phyloP scores from a whole-genome alignment of 2,888 invertebrate species.

The Galerucella calmariensis region DNA sequence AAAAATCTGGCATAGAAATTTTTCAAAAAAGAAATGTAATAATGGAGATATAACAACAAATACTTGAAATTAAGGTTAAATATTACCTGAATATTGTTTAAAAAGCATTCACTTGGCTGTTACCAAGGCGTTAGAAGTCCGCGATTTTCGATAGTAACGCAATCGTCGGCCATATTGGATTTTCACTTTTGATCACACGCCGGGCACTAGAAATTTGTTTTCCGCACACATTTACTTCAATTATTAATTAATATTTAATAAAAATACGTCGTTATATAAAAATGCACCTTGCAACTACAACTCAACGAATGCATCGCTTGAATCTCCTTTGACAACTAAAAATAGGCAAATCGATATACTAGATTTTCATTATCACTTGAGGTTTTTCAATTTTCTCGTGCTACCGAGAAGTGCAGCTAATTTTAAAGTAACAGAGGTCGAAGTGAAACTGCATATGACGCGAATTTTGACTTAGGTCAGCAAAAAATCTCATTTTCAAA shows the following conservation, averaged over 20 bases:
- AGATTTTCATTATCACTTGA: slow-evolving; percentile 57
- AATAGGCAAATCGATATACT: slow-evolving; percentile 60
- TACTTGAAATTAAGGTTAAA: slow-evolving; percentile 38
- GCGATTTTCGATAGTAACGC: slow-evolving; percentile 59
- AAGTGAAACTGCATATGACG: slow-evolving; percentile 32
- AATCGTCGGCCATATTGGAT: slow-evolving; percentile 64
- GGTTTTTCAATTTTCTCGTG: slow-evolving; percentile 36
- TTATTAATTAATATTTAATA: slow-evolving; percentile 30
- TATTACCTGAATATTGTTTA: slow-evolving; percentile 54
- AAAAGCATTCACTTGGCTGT: slow-evolving; percentile 55
- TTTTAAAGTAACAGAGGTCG: slow-evolving; percentile 33
- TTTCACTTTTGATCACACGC: slow-evolving; percentile 64
- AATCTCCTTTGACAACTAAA: slow-evolving; percentile 55
- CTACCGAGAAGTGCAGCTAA: slow-evolving; percentile 34
- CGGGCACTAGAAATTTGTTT: slow-evolving; percentile 34
- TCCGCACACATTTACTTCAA: slow-evolving; percentile 22
- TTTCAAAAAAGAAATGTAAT: slow-evolving; percentile 21
- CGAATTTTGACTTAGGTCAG: slow-evolving; percentile 42
- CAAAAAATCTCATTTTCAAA: slow-evolving; percentile 9
- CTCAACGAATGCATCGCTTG: slow-evolving; percentile 45
- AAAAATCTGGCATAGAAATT: slow-evolving; percentile 38
- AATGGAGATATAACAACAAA: slow-evolving; percentile 8
- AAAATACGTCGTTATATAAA: slow-evolving; percentile 30
- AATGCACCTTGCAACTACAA: slow-evolving; percentile 42
- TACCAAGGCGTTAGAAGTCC: slow-evolving; percentile 58